These are phyloP conservation scores for Daphoenositta chrysoptera DNA, from an alignment of 2,113 vertebrate genomes.

Conservation along the genomic window DNA sequence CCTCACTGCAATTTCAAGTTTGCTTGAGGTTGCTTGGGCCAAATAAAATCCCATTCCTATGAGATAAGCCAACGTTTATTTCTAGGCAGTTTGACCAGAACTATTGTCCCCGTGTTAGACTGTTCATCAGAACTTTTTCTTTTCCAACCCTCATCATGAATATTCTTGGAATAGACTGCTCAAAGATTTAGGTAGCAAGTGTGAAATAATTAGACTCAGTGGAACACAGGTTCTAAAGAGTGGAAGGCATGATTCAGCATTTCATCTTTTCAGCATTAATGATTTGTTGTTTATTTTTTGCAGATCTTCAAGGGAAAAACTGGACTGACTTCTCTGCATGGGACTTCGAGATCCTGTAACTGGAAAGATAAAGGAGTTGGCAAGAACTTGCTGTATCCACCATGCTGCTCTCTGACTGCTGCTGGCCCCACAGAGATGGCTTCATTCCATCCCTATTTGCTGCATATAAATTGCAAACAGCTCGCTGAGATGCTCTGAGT, in stretches of 20 bases:
- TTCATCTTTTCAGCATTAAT: neutral
- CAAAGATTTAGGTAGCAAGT: neutral
- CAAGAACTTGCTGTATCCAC: neutral
- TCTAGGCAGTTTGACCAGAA: neutral
- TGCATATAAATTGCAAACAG: neutral
- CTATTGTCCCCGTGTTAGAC: neutral
- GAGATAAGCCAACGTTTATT: neutral
- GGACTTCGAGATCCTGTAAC: neutral
- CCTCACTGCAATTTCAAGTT: neutral
- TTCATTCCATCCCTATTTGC: neutral
- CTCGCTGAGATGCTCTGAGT: neutral
- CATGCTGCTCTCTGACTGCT: slow-evolving; percentile 13
- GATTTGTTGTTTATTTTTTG: neutral
- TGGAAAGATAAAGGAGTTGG: slow-evolving; percentile 16
- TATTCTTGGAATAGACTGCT: neutral
- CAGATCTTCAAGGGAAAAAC: slow-evolving; percentile 1
- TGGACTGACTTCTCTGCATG: neutral
- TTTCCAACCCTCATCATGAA: fast-evolving
- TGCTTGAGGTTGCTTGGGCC: neutral
- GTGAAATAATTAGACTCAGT: slow-evolving; percentile 14
- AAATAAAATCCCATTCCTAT: neutral
- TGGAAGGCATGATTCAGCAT: slow-evolving; percentile 39
- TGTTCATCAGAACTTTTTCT: neutral
- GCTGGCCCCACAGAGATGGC: neutral
- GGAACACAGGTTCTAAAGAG: neutral